Base-by-base conservation (phyloP, 2,888 invertebrate genomes). In the Torymus tubicola region DNA sequence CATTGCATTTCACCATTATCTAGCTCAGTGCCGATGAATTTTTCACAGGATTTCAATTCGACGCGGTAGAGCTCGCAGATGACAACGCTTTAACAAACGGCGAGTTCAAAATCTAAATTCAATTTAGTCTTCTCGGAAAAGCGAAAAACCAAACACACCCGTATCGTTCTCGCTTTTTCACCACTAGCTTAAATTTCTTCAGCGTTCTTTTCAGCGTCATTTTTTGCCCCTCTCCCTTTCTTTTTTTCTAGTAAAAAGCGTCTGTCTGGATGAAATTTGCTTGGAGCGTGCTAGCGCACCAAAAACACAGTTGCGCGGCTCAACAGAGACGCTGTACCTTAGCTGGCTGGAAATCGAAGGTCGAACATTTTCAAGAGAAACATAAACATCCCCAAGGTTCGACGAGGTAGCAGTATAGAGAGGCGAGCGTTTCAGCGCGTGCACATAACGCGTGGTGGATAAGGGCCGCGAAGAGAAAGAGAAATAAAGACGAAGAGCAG, bases 321-420 rank as follows among this genome's bases (percentile, higher is more conserved):
- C 24, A 24, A 3, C 24, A 16, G 10, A 53, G n/a, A 10, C 52
- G 5, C 16, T 14, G 2, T 16, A 50, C 63, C 21, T 55, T 31
- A 73, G 74, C 57, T n/a, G 4, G 50, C 18, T 12, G 72, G 76
- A 73, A 79, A 82, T 82, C 79, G 83, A 80, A 82, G 82, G 82
- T 82, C 80, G 81, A 81, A 80, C 83, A 82, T 83, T 83, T 83
- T 83, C 78, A 81, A 80, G 79, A 79, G 82, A 70, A 82, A 79
- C 83, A 84, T 84, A 84, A 83, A 84, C 82, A 84, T 83, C 83
- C 82, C 82, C 63, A 5, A 78, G 83, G 80, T 63, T 70, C 57
- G 57, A 50, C 50, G 16, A 61, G 21, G 14, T 58, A 2, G 2
- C 3, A 3, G 24, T 24, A 24, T 24, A 24, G 50, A 18, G 65